Conservation (phyloP, 64 coral and sea anemone genomes). For the Catalaphyllia jardinei region DNA sequence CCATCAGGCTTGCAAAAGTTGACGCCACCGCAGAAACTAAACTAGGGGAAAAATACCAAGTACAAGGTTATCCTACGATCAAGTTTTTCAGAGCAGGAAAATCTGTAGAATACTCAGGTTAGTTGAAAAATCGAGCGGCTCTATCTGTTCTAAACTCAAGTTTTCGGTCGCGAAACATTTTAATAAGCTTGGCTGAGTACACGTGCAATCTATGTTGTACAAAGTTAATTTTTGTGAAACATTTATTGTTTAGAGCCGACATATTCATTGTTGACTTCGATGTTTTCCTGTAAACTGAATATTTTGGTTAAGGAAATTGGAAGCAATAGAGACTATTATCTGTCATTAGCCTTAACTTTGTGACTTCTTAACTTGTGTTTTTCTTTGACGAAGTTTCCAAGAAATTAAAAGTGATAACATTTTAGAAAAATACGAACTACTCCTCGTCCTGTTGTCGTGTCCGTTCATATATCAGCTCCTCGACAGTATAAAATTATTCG, state of each 20-base stretch:
- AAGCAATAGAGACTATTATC: neutral
- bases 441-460: neutral
- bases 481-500: neutral
- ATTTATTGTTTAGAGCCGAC: conserved; percentile 5
- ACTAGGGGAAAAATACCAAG: conserved; percentile 87
- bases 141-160: neutral
- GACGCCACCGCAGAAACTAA: conserved; percentile 86
- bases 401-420: too few species aligned
- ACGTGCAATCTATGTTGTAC: conserved; percentile 10
- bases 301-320: neutral
- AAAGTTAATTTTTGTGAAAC: conserved; percentile 18
- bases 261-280: conserved; percentile 18
- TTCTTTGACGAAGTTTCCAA: neutral
- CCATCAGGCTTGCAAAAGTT: conserved; percentile 91
- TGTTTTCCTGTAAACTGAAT: neutral
- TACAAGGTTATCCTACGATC: conserved; percentile 94
- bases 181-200: neutral
- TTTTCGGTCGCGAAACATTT: neutral
- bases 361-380: neutral
- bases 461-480: neutral
- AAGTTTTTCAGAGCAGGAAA: conserved; percentile 94
- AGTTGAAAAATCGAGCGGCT: neutral
- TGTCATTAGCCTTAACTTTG: neutral
- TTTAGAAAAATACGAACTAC: neutral
- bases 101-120: conserved; percentile 84